Percentiles rank a stretch among this genome's conserved stretches.
These are phyloP conservation scores for Graphium colonna DNA, from an alignment of 2,888 invertebrate genomes.

Conservation along the genomic window DNA sequence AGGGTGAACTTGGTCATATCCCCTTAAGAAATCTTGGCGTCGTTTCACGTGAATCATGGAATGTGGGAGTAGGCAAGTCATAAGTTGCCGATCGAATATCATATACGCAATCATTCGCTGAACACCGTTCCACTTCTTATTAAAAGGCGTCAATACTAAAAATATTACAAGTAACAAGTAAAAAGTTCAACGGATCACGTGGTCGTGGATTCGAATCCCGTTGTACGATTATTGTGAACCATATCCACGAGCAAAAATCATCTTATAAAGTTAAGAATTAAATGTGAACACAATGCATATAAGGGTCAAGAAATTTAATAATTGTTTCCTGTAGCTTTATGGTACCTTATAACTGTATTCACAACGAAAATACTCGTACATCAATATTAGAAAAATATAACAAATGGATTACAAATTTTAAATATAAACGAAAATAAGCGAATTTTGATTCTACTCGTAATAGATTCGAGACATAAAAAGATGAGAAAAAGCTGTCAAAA, in stretches of 20 bases:
- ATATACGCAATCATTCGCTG: slow-evolving; percentile 15
- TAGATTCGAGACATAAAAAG: too few species aligned
- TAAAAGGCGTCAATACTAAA: neutral
- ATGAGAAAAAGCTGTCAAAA: too few species aligned
- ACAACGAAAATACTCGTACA: too few species aligned
- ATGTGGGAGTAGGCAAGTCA: slow-evolving; percentile 5
- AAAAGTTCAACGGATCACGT: neutral
- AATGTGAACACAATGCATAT: too few species aligned
- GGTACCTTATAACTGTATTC: too few species aligned
- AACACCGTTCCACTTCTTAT: neutral
- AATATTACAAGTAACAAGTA: neutral
- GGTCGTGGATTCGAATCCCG: too few species aligned
- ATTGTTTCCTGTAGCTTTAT: too few species aligned
- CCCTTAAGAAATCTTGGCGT: neutral
- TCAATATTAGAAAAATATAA: too few species aligned
- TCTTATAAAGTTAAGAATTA: neutral
- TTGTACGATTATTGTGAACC: neutral
- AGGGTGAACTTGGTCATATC: neutral
- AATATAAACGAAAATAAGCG: too few species aligned
- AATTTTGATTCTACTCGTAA: too few species aligned
- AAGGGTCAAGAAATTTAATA: too few species aligned
- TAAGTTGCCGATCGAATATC: slow-evolving; percentile 14
- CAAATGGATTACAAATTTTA: too few species aligned
- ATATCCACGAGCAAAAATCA: neutral
- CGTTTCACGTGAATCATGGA: slow-evolving; percentile 5